Base-by-base conservation (phyloP, 2,113 vertebrate genomes). In the Chaenogobius annularis region DNA sequence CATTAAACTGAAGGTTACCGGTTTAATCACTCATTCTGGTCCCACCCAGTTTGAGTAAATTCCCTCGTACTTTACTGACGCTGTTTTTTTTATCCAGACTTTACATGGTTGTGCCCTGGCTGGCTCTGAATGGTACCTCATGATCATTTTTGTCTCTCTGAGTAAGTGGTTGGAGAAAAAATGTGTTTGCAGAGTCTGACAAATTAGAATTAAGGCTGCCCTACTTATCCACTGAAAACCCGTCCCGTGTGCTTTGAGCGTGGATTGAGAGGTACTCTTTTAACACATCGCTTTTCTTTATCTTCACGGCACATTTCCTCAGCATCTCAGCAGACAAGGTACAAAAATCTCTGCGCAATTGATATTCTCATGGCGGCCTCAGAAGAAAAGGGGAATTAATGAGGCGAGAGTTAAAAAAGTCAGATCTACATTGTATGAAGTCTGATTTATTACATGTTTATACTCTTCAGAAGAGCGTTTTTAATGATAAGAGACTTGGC, bases 191-290 rank as follows among this genome's bases (percentile, higher is more conserved):
- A 68, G 73, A 83, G 46, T 71, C 75, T 84, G 81, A 87, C 81
- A 86, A 82, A 86, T 85, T 86, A 77, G 83, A 88, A 88, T 89
- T 88, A 83, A 70, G 74, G 70, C 72, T 91, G 83, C 82, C 82
- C 82, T 89, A 91, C 84, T 89, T 89, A 82, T 72, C 81, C n/a
- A 50, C 69, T 69, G 48, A 76, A 80, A 79, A 82, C 70, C 11
- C 3, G 44, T 80, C 78, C 82, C 55, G 67, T 58, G 74, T 40
- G 72, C 67, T 66, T 80, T 68, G 74, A 66, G 66, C 83, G 72
- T 90, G 86, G 75, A 81, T 79, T 54, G 68, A 78, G 66, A 83
- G 73, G 44, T 61, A 83, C 55, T 72, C 75, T 22, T 77, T 73
- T 84, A 81, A 84, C 77, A 64, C 59, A 74, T 68, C 56, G 61